These are phyloP conservation scores for Pharmacophagus antenor DNA, from an alignment of 2,888 invertebrate genomes.

Conservation along the genomic window DNA sequence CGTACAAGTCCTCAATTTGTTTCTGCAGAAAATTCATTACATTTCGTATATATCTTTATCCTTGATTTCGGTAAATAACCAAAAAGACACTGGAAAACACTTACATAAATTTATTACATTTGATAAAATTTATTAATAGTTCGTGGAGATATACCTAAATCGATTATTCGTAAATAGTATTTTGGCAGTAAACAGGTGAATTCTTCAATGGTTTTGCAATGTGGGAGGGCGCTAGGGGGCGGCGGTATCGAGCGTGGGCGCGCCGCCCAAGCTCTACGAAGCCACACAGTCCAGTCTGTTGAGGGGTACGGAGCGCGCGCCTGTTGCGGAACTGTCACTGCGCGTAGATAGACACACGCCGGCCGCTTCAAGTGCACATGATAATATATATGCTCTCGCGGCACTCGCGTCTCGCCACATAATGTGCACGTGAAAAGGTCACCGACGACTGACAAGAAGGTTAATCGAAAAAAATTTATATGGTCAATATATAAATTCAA, in stretches of 20 bases:
- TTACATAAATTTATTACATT: background rate
- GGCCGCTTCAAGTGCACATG: constrained; percentile 41
- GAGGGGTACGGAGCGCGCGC: constrained; percentile 58
- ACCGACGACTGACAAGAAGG: constrained; percentile 29
- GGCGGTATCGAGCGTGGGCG: constrained; percentile 78
- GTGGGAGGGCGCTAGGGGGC: constrained; percentile 75
- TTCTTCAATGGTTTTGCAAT: constrained; percentile 68
- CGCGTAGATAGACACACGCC: constrained; percentile 39
- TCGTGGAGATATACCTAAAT: background rate
- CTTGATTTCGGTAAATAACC: constrained; percentile 1
- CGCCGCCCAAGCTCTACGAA: constrained; percentile 73
- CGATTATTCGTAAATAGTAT: constrained; percentile 36
- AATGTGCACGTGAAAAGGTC: constrained; percentile 41
- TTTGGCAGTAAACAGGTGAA: constrained; percentile 54
- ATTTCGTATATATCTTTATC: constrained; percentile 6
- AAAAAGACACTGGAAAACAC: background rate
- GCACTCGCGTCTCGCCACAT: constrained; percentile 33
- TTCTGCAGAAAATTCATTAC: constrained; percentile 10
- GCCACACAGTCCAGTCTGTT: constrained; percentile 70
- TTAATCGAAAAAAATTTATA: constrained; percentile 15
- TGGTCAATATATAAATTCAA: constrained; percentile 40
- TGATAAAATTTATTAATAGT: background rate
- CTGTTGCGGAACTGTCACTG: constrained; percentile 38
- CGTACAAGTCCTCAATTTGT: constrained; percentile 11
- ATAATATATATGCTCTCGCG: constrained; percentile 41